Conservation (phyloP, 2,797 vertebrate genomes). For the Erethizon dorsatum region DNA sequence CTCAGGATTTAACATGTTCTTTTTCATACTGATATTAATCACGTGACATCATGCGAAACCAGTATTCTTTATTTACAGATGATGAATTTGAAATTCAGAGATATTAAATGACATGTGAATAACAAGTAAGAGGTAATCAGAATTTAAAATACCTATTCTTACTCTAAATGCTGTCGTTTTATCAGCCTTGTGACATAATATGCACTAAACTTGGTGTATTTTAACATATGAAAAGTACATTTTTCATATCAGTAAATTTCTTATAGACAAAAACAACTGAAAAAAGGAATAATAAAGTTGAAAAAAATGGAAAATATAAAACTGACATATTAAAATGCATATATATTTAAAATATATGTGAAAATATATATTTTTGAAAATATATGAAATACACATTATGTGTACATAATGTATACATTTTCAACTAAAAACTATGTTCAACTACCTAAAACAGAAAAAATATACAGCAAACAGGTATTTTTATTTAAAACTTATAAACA, state of each 20-base stretch:
- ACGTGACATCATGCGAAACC: background rate
- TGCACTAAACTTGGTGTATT: background rate
- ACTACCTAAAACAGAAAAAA: background rate
- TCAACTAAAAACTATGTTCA: background rate
- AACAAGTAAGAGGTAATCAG: background rate
- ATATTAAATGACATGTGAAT: background rate
- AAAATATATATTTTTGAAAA: background rate
- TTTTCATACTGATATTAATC: background rate
- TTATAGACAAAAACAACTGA: background rate
- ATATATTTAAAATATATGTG: background rate
- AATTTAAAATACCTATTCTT: background rate
- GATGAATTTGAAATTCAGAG: background rate
- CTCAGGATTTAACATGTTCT: background rate
- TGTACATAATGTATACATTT: background rate
- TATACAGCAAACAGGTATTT: background rate
- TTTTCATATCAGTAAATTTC: background rate
- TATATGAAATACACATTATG: background rate
- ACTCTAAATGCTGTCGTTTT: background rate
- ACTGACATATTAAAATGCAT: background rate
- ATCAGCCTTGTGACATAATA: background rate
- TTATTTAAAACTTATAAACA: background rate
- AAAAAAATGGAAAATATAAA: background rate
- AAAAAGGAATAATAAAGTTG: background rate
- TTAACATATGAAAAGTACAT: background rate
- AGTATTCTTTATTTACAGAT: background rate